Base-by-base conservation (phyloP, 1,140 invertebrate species). In the Nephotettix cincticeps region DNA sequence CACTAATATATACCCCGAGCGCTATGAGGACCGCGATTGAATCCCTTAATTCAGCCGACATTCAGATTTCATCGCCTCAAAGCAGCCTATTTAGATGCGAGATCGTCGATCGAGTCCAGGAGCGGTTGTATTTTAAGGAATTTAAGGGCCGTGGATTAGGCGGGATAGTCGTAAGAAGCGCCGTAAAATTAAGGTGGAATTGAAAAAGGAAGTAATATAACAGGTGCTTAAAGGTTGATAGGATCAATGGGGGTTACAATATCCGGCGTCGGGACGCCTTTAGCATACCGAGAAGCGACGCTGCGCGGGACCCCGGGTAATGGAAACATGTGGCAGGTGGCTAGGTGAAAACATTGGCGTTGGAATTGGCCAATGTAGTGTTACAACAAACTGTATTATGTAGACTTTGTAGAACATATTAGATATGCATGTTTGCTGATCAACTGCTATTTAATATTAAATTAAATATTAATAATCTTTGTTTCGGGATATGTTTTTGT, bases 191-290 rank as follows among this genome's bases (percentile, higher is more conserved):
- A 65, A 65, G 61, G 28, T 32, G 28, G 61, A 65, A 65, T 65
- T 65, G 61, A 65, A 65, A 65, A 65, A 65, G 61, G 61, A 65
- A 65, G 61, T 65, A 65, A 65, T 65, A 65, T 65, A 65, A 65
- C 61, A 65, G 61, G 61, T 65, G 61, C 61, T 65, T 65, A 65
- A 65, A 65, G 61, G 28, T 32, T 65, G 61, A 65, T 65, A 65
- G 27, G 30, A 65, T 65, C 61, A 65, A 65, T 32, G 61, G 61
- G 47, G 47, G 47, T 65, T 30, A 32, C 61, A 65, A 65, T 65
- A 65, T 65, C 61, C 61, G 28, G 61, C 61, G 61, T 32, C 61
- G 61, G 14, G 61, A 21, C 61, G 27, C 28, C 4, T 27, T 25
- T 36, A 36, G 32, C 32, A 36, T 36, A 36, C 32, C 4, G 28